A percentile compares a stretch with the other conserved stretches of the same genome.
Evolutionary conservation across 2,888 invertebrate genomes (phyloP).

Genomic region (Matsumyia berberina): DNA sequence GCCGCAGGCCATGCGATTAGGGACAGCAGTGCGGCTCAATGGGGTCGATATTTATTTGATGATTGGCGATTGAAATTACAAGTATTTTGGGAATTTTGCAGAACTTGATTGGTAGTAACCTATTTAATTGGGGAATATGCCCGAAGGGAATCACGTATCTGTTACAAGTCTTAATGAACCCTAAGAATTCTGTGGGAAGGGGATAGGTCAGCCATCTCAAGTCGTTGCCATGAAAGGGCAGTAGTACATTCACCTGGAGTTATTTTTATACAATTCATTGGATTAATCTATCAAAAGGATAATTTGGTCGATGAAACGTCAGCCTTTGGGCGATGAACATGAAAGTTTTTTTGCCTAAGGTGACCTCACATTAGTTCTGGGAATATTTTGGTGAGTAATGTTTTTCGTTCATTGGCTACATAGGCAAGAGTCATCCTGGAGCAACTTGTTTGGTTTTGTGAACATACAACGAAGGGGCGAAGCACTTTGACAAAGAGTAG

Average conservation of each 20-base stretch:
- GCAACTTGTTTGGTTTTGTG: too few relatives aligned
- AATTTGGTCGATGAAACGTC: neutral
- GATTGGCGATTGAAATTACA: slow-evolving; percentile 49
- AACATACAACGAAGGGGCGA: too few relatives aligned
- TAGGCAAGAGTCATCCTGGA: too few relatives aligned
- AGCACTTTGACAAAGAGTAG: too few relatives aligned
- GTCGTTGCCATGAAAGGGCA: neutral
- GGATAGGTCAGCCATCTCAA: slow-evolving; percentile 4
- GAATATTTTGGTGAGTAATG: too few relatives aligned
- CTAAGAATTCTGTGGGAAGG: neutral
- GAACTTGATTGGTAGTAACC: slow-evolving; percentile 2
- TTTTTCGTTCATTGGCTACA: too few relatives aligned
- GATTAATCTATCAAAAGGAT: slow-evolving; percentile 4
- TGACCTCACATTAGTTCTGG: too few relatives aligned
- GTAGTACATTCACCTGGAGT: neutral
- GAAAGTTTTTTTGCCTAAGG: neutral
- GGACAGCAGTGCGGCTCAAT: slow-evolving; percentile 15
- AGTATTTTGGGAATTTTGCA: slow-evolving; percentile 38
- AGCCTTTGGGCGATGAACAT: neutral
- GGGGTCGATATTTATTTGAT: slow-evolving; percentile 45
- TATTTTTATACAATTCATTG: neutral
- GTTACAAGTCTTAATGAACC: neutral
- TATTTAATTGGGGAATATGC: slow-evolving; percentile 19
- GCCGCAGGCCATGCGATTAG: slow-evolving; percentile 18
- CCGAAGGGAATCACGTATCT: neutral